Base-by-base conservation (phyloP, 1,140 invertebrate species). In the Acromyrmex echinatior region DNA sequence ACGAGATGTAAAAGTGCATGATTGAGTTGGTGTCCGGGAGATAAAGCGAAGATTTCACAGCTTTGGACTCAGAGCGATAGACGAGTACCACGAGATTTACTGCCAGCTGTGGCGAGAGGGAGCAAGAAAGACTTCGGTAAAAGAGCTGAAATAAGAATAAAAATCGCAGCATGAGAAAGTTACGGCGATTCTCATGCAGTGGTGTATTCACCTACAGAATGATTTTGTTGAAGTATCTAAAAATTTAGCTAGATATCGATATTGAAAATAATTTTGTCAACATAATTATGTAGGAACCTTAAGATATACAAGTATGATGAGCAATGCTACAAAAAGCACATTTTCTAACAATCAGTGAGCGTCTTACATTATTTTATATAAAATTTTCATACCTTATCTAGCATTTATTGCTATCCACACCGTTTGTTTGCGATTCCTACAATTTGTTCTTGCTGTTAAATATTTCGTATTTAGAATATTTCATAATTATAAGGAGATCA, bases 1-100 rank as follows among this genome's bases (percentile, higher is more conserved):
- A 45, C 49, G 28, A 53, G 12, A 82, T 18, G 58, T 56, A 16
- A 10, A 73, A 82, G 18, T 49, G 16, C n/a, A 81, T 18, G 51
- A 35, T 73, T 31, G 35, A 73, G 35, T 81, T 71, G 65, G 53
- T 60, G 18, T 73, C 35, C 66, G 16, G 21, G 16, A 73, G 58
- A 85, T 65, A 63, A 65, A 77, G 45, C 28, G 45, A 76, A 74
- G 25, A 77, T 85, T 63, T 85, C 58, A 25, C 35, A 39, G 12
- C 58, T 14, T 28, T 3, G 14, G 81, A 53, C 71, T 77, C 73
- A n/a, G 45, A 85, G 58, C 58, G 28, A 85, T 85, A 63, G 71
- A 77, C 56, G 71, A 84, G 56, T 77, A 25, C 14, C 25, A 25
- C 14, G 73, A 85, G 81, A 85, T 85, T 85, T 77, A 85, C 25